Evolutionary conservation across 2,113 vertebrate species (phyloP).

Genomic region (Lagopus muta): DNA sequence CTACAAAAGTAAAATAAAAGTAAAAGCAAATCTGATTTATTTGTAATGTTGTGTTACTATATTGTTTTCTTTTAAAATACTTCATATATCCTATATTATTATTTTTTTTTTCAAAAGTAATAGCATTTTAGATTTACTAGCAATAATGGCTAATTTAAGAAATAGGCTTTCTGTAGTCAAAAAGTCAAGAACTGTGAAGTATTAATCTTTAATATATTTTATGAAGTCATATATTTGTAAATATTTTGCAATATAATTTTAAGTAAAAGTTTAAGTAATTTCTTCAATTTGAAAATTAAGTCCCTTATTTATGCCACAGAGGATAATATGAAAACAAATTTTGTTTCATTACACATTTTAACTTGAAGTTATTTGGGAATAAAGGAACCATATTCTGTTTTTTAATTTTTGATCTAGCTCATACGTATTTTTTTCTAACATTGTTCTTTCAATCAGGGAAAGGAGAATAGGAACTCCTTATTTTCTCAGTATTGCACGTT

Average conservation of each 20-base stretch:
- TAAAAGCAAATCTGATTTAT: not conserved
- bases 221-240: not conserved
- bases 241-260: not conserved
- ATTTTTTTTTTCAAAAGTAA: not conserved
- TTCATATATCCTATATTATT: not conserved
- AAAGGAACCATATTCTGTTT: not conserved
- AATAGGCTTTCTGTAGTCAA: not conserved
- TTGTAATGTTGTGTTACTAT: not conserved
- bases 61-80: not conserved
- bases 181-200: not conserved
- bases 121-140: not conserved
- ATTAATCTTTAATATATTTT: not conserved
- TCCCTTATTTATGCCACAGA: not conserved
- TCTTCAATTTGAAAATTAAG: not conserved
- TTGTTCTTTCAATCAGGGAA: not conserved
- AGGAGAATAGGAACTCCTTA: not conserved
- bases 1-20: not conserved
- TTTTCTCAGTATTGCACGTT: not conserved
- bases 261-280: not conserved
- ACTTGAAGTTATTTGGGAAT: not conserved
- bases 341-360: not conserved
- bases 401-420: not conserved
- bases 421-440: not conserved
- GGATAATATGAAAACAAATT: not conserved
- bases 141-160: not conserved